Evolutionary conservation across 2,888 invertebrate species (phyloP).

Genomic region (Ophioninae sp.): DNA sequence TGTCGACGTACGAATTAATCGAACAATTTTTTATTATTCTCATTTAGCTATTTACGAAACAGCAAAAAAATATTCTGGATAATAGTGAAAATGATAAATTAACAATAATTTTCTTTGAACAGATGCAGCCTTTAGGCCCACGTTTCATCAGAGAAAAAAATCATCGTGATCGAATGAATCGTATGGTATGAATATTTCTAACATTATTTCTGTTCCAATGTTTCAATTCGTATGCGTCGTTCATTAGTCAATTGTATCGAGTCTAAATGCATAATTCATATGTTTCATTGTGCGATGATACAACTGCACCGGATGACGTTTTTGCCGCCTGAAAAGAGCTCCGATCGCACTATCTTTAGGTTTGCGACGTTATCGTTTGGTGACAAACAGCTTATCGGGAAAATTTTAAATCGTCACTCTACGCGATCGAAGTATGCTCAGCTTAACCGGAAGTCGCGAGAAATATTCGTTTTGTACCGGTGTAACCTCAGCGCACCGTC

Average conservation of each 20-base stretch:
- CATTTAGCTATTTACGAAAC: too few species aligned
- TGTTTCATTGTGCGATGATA: not conserved
- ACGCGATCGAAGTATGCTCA: not conserved
- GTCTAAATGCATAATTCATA: not conserved
- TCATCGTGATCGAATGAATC: not conserved
- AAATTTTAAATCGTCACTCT: not conserved
- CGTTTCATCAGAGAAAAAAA: not conserved
- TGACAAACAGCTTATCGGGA: constrained; percentile 16
- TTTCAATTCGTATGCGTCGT: not conserved
- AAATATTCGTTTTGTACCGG: constrained; percentile 2
- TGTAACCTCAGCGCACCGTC: not conserved
- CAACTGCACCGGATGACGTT: constrained; percentile 1
- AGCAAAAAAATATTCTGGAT: too few species aligned
- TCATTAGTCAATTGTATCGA: not conserved
- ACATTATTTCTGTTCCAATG: not conserved
- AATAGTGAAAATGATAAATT: too few species aligned
- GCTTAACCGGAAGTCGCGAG: constrained; percentile 23
- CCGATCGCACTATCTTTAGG: constrained; percentile 25
- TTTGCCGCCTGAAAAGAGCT: not conserved
- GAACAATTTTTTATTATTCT: too few species aligned
- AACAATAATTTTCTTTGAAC: too few species aligned
- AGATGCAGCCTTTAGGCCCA: too few species aligned
- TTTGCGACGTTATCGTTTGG: constrained; percentile 24
- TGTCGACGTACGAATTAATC: too few species aligned
- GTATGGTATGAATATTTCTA: too few species aligned